Base-by-base conservation (phyloP, 2,113 vertebrate genomes). In the Scomber colias region DNA sequence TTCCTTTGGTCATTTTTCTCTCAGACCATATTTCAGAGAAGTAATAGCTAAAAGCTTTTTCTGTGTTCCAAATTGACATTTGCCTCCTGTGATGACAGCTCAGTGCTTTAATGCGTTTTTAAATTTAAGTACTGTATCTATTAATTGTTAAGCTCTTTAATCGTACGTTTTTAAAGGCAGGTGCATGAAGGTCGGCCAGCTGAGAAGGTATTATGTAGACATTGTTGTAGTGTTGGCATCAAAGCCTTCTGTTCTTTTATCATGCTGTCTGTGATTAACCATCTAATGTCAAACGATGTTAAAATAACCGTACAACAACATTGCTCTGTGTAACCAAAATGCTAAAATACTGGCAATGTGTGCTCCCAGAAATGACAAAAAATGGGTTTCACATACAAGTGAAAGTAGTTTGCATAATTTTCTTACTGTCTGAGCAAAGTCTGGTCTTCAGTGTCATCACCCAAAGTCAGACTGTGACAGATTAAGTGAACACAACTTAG, bases 131-230 rank as follows among this genome's bases (percentile, higher is more conserved):
- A 40, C 35, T n/a, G 0, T 11, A 4, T 17, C 31, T 16, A 27
- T 27, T 27, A 75, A 63, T 79, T 55, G 4, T 35, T 45, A 66
- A 70, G 59, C n/a, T 70, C 30, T 78, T 21, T 71, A 59, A 75
- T 79, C 1, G 19, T 57, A 61, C 53, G 53, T 53, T 31, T 3
- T n/a, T 57, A 57, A 68, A 71, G 65, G 70, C 40, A 75, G 19
- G 54, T 19, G 17, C 24, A 60, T 24, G n/a, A 75, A 82, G 71
- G 50, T 75, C 61, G 57, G 31, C 0, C 40, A 49, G 45, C 45
- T 57, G 44, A 80, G 19, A 35, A 54, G 57, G 48, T 40, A 48
- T 40, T 27, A 49, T 19, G 11, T 15, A 3, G 24, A 48, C 46
- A 2, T 40, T 40, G 7, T 40, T 7, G 35, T 40, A 53, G 35